Conservation (phyloP, 2,888 invertebrate species). For the Thymelicus acteon region DNA sequence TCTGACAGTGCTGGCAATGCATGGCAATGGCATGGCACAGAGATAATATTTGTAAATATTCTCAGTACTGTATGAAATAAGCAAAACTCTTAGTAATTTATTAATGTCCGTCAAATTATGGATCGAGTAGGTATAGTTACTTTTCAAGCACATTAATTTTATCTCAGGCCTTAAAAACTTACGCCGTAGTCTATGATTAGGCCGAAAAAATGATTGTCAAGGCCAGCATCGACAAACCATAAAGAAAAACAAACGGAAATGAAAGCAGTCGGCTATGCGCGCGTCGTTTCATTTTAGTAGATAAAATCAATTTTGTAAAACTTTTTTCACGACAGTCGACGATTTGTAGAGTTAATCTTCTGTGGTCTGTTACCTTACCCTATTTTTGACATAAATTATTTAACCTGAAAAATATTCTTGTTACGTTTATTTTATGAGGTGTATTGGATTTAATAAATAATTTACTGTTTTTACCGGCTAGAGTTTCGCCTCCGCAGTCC, state of each 20-base stretch:
- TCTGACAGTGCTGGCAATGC: too few species aligned
- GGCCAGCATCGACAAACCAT: not conserved
- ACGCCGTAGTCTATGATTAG: not conserved
- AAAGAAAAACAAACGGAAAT: not conserved
- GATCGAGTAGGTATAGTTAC: too few species aligned
- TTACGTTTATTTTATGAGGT: not conserved
- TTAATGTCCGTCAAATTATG: too few species aligned
- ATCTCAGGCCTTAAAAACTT: not conserved
- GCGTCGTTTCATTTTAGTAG: not conserved
- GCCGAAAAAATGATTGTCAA: not conserved
- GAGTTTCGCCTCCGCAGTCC: conserved; percentile 51
- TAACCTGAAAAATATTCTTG: not conserved
- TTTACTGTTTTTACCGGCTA: conserved; percentile 48
- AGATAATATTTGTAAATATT: too few species aligned
- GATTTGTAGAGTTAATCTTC: not conserved
- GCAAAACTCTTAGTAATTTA: too few species aligned
- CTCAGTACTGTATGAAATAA: too few species aligned
- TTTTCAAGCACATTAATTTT: too few species aligned
- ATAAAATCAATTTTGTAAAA: conserved; percentile 13
- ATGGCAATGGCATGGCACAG: too few species aligned
- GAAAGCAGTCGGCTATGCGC: not conserved
- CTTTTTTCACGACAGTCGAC: conserved; percentile 12
- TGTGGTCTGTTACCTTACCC: not conserved
- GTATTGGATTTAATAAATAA: not conserved
- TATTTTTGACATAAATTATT: not conserved